A percentile compares a stretch with the other conserved stretches of the same genome.
These are phyloP conservation scores for Notolabrus celidotus DNA, from an alignment of 2,797 vertebrate species.

Conservation along the genomic window DNA sequence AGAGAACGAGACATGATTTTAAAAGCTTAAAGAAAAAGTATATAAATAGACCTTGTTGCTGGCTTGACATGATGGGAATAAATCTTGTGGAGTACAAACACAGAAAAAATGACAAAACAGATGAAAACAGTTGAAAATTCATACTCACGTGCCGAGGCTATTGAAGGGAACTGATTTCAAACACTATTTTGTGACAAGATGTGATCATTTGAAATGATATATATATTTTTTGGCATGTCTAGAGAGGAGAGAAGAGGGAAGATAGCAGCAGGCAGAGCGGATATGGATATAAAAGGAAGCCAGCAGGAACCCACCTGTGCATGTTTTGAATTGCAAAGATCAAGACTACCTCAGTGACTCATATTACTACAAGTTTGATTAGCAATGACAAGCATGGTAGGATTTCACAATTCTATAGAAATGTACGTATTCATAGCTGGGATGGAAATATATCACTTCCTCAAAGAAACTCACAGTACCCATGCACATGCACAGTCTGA, in stretches of 20 bases:
- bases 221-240: conserved; percentile 41
- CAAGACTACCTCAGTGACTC: conserved; percentile 15
- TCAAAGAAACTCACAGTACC: conserved; percentile 6
- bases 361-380: conserved; percentile 39
- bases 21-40: conserved; percentile 4
- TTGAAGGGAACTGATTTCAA: conserved; percentile 48
- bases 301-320: conserved; percentile 25
- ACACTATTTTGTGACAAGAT: conserved; percentile 35
- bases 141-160: not conserved
- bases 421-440: conserved; percentile 27
- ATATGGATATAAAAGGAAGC: conserved; percentile 21
- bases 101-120: conserved; percentile 13
- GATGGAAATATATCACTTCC: conserved; percentile 15
- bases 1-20: not conserved
- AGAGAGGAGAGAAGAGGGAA: not conserved
- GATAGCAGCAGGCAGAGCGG: conserved; percentile 38
- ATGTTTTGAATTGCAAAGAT: conserved; percentile 50
- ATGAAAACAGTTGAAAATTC: conserved; percentile 20
- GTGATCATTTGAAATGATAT: conserved; percentile 44
- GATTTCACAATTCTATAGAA: conserved; percentile 31
- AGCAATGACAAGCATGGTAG: conserved; percentile 33
- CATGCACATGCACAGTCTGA: not conserved
- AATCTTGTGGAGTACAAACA: not conserved
- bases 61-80: conserved; percentile 12
- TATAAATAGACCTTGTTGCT: not conserved